Conservation (phyloP, 2,888 invertebrate species). For the Eucera pruinosa region DNA sequence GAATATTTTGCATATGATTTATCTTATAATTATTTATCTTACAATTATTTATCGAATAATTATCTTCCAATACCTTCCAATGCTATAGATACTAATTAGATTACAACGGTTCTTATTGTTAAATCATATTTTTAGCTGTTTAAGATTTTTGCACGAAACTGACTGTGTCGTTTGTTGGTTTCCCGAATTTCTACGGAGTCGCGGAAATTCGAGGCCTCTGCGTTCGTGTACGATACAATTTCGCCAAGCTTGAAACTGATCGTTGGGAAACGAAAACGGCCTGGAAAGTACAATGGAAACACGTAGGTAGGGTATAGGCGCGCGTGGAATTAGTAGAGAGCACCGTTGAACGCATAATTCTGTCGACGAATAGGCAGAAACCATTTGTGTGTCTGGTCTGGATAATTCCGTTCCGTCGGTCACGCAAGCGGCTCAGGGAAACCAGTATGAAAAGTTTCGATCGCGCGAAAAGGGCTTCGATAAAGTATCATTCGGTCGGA, state of each 20-base stretch:
- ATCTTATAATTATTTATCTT: too few species aligned
- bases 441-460: conserved; percentile 61
- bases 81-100: too few species aligned
- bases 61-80: too few species aligned
- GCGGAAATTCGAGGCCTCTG: background rate
- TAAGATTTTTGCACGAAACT: too few species aligned
- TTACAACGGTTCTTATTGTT: too few species aligned
- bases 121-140: too few species aligned
- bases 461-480: conserved; percentile 57
- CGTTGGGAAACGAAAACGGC: background rate
- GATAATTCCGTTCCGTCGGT: conserved; percentile 40
- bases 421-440: conserved; percentile 56
- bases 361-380: conserved; percentile 26
- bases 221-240: background rate
- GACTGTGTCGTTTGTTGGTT: background rate
- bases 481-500: conserved; percentile 59
- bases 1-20: too few species aligned
- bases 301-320: too few species aligned
- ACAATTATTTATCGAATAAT: too few species aligned
- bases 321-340: background rate
- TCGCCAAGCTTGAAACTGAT: background rate
- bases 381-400: conserved; percentile 48
- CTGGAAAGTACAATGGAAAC: too few species aligned
- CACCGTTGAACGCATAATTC: conserved; percentile 26
- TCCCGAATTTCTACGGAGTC: background rate